phyloP scores from a whole-genome alignment of 2,113 vertebrate genomes.

The Leptobrachium ailaonicum region DNA sequence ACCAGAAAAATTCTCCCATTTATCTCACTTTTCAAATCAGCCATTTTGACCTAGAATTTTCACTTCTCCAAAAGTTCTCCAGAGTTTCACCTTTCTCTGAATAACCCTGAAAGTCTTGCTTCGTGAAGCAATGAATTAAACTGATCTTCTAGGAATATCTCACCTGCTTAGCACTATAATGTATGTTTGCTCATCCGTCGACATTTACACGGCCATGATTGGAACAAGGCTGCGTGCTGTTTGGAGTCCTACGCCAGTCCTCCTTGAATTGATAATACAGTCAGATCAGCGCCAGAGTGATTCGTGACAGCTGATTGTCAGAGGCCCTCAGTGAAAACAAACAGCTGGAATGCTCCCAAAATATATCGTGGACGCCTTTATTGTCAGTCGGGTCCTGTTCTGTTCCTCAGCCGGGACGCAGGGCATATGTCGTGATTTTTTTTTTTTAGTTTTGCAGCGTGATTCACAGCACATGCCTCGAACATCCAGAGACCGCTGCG shows the following conservation, averaged over 20 bases:
- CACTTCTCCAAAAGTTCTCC: too few species aligned
- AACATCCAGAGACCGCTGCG: conserved; percentile 2
- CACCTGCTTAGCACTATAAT: too few species aligned
- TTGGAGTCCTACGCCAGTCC: background rate
- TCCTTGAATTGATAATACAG: background rate
- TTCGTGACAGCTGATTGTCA: conserved; percentile 2
- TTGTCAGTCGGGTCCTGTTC: conserved; percentile 9
- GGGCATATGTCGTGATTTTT: background rate
- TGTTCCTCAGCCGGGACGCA: background rate
- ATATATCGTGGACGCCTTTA: conserved; percentile 11
- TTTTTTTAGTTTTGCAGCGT: background rate
- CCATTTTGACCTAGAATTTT: too few species aligned
- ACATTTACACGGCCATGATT: background rate
- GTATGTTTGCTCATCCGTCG: background rate
- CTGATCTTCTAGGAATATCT: too few species aligned
- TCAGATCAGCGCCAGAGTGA: conserved; percentile 1
- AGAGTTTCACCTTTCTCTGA: too few species aligned
- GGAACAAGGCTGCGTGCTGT: background rate
- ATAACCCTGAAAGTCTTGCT: too few species aligned
- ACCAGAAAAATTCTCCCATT: too few species aligned
- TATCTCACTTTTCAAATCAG: too few species aligned
- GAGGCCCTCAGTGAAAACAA: conserved; percentile 33
- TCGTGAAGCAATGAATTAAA: too few species aligned
- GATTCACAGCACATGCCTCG: conserved; percentile 12
- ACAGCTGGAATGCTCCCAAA: conserved; percentile 8